A percentile compares a stretch with the other conserved stretches of the same genome.
These are phyloP conservation scores for Hydrophis major DNA, from an alignment of 2,797 vertebrate genomes.

Conservation along the genomic window DNA sequence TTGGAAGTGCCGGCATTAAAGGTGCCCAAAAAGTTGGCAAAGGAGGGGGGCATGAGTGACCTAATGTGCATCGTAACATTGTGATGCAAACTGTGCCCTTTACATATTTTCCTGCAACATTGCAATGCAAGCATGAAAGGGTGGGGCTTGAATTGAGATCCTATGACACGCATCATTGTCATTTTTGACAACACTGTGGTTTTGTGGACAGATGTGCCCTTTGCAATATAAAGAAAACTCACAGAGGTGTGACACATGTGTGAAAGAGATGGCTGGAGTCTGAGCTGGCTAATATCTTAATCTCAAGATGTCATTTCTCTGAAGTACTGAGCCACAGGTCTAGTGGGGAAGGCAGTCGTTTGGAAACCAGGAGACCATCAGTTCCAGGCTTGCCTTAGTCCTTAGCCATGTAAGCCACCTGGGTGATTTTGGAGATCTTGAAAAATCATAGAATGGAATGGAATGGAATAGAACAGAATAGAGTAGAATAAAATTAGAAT, in stretches of 20 bases:
- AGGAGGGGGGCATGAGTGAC: neutral
- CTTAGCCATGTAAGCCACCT: neutral
- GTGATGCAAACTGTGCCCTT: neutral
- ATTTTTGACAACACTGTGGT: neutral
- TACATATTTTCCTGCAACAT: neutral
- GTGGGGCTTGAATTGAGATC: neutral
- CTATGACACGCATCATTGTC: neutral
- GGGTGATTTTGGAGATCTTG: neutral
- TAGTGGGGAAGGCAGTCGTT: neutral
- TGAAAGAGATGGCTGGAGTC: neutral
- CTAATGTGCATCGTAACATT: neutral
- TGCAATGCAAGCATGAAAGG: neutral
- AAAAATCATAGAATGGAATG: no score
- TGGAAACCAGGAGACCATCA: neutral
- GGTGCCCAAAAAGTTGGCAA: neutral
- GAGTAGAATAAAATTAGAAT: no score
- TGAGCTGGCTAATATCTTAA: neutral
- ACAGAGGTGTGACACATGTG: neutral
- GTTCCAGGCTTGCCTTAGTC: neutral
- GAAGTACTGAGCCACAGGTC: neutral
- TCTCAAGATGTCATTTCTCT: neutral
- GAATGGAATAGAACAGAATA: no score
- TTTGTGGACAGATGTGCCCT: neutral
- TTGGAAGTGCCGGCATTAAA: neutral
- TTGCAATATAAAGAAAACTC: neutral